Evolutionary conservation across 2,888 invertebrate genomes (phyloP).

Genomic region (Petrolisthes manimaculis): DNA sequence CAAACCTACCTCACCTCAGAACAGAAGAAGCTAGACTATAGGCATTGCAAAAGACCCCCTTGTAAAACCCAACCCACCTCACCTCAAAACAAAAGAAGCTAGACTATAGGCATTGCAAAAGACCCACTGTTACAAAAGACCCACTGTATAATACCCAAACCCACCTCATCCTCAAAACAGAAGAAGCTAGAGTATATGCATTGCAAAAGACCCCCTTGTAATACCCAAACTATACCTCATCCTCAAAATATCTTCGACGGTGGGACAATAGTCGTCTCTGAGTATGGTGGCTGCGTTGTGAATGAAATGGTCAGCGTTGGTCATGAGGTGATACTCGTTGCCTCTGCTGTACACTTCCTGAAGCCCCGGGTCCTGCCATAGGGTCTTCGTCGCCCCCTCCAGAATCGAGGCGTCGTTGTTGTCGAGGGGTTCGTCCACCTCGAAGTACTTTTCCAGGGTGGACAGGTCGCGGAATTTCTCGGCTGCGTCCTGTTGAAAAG

Average conservation of each 20-base stretch:
- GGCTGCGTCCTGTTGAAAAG: constrained; percentile 18
- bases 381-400: constrained; percentile 3
- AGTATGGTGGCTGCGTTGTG: constrained; percentile 91
- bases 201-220: too few species aligned
- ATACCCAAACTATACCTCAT: constrained; percentile 27
- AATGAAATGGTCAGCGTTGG: constrained; percentile 96
- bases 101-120: too few species aligned
- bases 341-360: constrained; percentile 90
- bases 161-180: too few species aligned
- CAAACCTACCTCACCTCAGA: too few species aligned
- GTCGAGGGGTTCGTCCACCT: constrained; percentile 26
- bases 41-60: too few species aligned
- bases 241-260: constrained; percentile 48
- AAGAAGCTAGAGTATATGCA: too few species aligned
- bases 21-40: too few species aligned
- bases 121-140: too few species aligned
- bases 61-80: too few species aligned
- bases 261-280: constrained; percentile 69
- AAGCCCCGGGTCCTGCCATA: constrained; percentile 94
- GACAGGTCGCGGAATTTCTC: constrained; percentile 30
- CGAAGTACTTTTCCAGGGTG: constrained; percentile 17
- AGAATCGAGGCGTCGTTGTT: background rate
- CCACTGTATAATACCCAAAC: too few species aligned
- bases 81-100: too few species aligned
- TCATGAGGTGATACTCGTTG: constrained; percentile 96